Percentiles rank a stretch among this genome's conserved stretches.
phyloP scores from a whole-genome alignment of 2,888 invertebrate genomes.

The Charanyca ferruginea region DNA sequence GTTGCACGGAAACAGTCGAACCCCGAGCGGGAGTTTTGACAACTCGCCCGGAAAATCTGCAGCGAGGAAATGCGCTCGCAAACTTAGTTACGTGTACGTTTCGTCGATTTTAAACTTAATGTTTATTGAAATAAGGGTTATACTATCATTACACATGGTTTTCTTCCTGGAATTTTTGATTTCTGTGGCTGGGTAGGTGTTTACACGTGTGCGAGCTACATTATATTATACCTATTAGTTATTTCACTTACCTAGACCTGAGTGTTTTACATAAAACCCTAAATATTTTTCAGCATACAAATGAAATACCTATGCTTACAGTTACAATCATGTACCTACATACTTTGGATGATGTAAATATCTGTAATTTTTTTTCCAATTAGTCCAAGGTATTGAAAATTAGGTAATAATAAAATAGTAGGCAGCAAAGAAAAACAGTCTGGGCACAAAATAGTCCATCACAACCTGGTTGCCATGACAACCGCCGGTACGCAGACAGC shows the following conservation, averaged over 20 bases:
- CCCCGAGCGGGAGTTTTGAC: slow-evolving; percentile 82
- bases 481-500: slow-evolving; percentile 67
- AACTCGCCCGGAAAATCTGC: slow-evolving; percentile 85
- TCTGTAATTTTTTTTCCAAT: background rate
- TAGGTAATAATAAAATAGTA: slow-evolving; percentile 31
- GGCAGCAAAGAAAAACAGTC: slow-evolving; percentile 37
- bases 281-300: background rate
- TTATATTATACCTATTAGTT: slow-evolving; percentile 5
- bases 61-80: slow-evolving; percentile 76
- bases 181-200: slow-evolving; percentile 30
- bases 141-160: slow-evolving; percentile 9
- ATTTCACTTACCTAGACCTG: slow-evolving; percentile 24
- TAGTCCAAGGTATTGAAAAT: slow-evolving; percentile 3
- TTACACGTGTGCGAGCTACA: slow-evolving; percentile 2
- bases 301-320: background rate
- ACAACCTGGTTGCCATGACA: slow-evolving; percentile 67
- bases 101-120: slow-evolving; percentile 65
- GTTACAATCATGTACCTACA: too few species aligned
- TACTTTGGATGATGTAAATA: too few species aligned
- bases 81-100: slow-evolving; percentile 58
- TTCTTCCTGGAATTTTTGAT: slow-evolving; percentile 46
- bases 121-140: slow-evolving; percentile 54
- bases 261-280: background rate
- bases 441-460: slow-evolving; percentile 58
- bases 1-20: slow-evolving; percentile 81